phyloP scores from a whole-genome alignment of 2,888 invertebrate species.

The Notodonta ziczac region DNA sequence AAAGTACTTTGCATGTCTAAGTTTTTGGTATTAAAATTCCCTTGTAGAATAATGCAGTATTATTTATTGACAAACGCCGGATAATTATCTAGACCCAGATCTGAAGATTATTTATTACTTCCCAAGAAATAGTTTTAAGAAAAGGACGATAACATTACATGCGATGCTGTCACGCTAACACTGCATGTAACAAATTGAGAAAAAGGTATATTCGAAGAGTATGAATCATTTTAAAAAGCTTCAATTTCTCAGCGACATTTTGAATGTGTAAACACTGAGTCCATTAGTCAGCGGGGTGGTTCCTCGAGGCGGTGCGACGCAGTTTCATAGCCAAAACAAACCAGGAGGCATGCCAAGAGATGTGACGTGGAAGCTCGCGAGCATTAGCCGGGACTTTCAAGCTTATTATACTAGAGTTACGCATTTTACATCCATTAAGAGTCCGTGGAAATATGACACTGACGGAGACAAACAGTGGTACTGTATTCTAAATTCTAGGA shows the following conservation, averaged over 20 bases:
- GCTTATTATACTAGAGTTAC: slow-evolving; percentile 7
- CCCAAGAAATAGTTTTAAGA: no score
- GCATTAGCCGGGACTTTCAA: slow-evolving; percentile 38
- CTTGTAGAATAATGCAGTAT: slow-evolving; percentile 38
- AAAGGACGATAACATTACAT: no score
- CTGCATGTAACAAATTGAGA: neutral
- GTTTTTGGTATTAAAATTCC: slow-evolving; percentile 40
- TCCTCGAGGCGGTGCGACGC: slow-evolving; percentile 40
- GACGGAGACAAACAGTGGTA: neutral
- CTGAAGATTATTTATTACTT: no score
- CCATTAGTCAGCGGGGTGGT: slow-evolving; percentile 66
- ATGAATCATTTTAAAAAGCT: slow-evolving; percentile 31
- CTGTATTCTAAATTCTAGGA: no score
- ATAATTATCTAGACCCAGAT: no score
- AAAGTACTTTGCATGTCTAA: neutral
- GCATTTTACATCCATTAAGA: neutral
- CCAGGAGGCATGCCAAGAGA: slow-evolving; percentile 80
- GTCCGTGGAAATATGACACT: neutral
- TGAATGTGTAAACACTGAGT: slow-evolving; percentile 61
- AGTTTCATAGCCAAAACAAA: slow-evolving; percentile 81
- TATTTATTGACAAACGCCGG: no score
- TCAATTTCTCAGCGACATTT: slow-evolving; percentile 47
- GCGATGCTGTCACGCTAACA: no score
- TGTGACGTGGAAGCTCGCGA: slow-evolving; percentile 41
- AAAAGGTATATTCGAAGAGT: neutral